Evolutionary conservation across 64 coral and sea anemone species (phyloP).

Genomic region (Exaiptasia diaphana): DNA sequence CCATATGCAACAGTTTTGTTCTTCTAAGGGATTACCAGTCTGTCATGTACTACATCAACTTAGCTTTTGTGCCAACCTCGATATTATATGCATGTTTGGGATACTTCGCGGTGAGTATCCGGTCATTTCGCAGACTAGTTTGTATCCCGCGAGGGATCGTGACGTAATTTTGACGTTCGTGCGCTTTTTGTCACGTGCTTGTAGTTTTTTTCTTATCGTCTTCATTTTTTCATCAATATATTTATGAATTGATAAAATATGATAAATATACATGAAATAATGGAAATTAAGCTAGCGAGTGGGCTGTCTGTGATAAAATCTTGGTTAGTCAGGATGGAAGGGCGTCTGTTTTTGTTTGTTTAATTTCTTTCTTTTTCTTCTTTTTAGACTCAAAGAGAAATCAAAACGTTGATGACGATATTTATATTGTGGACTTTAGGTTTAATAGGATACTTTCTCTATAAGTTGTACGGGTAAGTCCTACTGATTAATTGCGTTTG

Average conservation of each 20-base stretch:
- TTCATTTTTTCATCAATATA: no score
- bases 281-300: no score
- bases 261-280: no score
- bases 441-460: conserved; percentile 67
- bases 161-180: no score
- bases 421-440: conserved; percentile 59
- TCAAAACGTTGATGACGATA: conserved; percentile 53
- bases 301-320: no score
- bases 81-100: conserved; percentile 65
- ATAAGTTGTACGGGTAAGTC: conserved; percentile 23
- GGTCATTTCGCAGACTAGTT: neutral
- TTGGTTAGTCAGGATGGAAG: no score
- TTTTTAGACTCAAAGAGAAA: conserved; percentile 66
- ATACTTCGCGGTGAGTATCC: conserved; percentile 64
- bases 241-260: no score
- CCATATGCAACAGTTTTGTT: conserved; percentile 75
- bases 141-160: no score
- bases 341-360: no score
- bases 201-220: no score
- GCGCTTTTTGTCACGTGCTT: no score
- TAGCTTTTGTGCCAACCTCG: conserved; percentile 61
- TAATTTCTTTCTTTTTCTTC: neutral
- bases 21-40: conserved; percentile 49
- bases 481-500: neutral
- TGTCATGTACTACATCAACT: conserved; percentile 53